These are phyloP conservation scores for Phaethornis superciliosus DNA, from an alignment of 2,113 vertebrate genomes.

Conservation along the genomic window DNA sequence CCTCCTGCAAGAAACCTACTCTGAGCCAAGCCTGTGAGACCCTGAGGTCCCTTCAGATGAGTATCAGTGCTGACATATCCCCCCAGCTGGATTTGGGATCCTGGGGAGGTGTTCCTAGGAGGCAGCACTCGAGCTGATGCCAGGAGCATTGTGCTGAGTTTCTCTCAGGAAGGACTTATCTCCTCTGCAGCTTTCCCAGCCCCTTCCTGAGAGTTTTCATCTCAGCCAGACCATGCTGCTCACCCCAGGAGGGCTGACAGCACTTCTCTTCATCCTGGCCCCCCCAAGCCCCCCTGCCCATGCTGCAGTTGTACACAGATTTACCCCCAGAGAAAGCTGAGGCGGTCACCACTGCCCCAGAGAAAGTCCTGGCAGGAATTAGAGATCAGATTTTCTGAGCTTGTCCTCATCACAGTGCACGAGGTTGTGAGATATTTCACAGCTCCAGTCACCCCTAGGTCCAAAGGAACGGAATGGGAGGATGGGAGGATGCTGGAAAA, in stretches of 20 bases:
- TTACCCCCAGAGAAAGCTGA: not conserved
- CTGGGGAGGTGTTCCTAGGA: accelerated
- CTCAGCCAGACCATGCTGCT: not conserved
- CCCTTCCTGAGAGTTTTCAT: not conserved
- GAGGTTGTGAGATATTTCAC: not conserved
- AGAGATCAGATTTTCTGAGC: not conserved
- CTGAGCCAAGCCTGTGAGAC: not conserved
- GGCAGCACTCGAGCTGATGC: accelerated
- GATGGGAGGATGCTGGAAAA: too few relatives aligned
- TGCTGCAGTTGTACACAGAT: not conserved
- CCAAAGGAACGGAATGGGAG: not conserved
- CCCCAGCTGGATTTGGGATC: accelerated
- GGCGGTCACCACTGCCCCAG: not conserved
- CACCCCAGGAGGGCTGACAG: not conserved
- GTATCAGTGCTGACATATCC: not conserved
- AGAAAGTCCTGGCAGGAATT: not conserved
- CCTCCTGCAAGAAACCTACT: not conserved
- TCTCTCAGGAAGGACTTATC: not conserved
- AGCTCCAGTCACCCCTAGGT: not conserved
- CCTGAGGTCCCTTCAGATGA: not conserved
- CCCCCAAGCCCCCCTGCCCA: not conserved
- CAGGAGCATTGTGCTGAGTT: accelerated
- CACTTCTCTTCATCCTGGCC: not conserved
- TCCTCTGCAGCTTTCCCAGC: not conserved
- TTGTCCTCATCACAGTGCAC: not conserved